Percentiles rank a stretch among this genome's conserved stretches.
Evolutionary conservation across 1,140 invertebrate genomes (phyloP).

Genomic region (Zaprionus inermis): DNA sequence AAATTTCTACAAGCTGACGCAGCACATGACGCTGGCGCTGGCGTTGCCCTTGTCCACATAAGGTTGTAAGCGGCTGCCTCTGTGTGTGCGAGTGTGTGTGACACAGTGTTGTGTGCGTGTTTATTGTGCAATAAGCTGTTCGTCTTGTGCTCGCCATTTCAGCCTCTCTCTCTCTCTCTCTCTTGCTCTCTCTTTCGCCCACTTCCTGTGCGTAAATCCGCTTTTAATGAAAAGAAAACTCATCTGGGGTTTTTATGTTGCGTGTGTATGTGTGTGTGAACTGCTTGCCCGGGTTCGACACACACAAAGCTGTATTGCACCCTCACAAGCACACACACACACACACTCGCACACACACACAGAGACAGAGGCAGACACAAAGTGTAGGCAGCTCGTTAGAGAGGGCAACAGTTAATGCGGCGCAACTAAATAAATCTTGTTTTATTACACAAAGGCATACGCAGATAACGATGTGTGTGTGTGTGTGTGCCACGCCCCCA

Average conservation of each 20-base stretch:
- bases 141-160: constrained; percentile 13
- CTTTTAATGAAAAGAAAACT: constrained; percentile 83
- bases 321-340: background rate
- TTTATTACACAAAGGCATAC: constrained; percentile 67
- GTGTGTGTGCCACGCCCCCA: background rate
- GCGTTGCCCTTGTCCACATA: constrained; percentile 44
- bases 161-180: background rate
- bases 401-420: constrained; percentile 80
- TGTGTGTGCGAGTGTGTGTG: constrained; percentile 36
- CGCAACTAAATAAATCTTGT: constrained; percentile 80
- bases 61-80: constrained; percentile 21
- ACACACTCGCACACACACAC: background rate
- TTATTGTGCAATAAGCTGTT: constrained; percentile 80
- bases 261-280: constrained; percentile 34
- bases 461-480: constrained; percentile 5
- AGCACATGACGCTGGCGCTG: constrained; percentile 42
- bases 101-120: constrained; percentile 55
- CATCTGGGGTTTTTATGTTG: constrained; percentile 64
- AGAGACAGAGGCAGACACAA: constrained; percentile 3
- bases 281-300: constrained; percentile 25
- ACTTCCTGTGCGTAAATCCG: constrained; percentile 73
- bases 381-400: constrained; percentile 50
- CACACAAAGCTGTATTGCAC: background rate
- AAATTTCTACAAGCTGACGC: constrained; percentile 60
- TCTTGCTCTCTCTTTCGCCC: background rate